These are phyloP conservation scores for Corythoichthys haematopterus DNA, from an alignment of 2,113 vertebrate genomes.

Conservation along the genomic window DNA sequence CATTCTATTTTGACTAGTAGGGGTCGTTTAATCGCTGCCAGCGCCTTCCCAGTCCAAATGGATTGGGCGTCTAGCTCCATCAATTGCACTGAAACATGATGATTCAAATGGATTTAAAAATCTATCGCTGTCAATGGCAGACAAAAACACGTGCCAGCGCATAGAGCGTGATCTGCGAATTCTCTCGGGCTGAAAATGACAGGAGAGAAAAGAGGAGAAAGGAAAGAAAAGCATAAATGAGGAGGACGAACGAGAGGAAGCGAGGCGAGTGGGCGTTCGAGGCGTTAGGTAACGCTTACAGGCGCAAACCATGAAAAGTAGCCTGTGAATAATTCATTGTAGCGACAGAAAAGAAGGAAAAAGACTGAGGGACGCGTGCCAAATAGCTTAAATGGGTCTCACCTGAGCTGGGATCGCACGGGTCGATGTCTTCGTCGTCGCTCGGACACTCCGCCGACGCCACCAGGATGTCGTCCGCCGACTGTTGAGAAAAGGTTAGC, in stretches of 20 bases:
- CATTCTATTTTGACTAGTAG: too few species aligned
- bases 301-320: conserved; percentile 27
- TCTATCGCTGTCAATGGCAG: too few species aligned
- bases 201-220: conserved; percentile 13
- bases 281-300: conserved; percentile 29
- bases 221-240: conserved; percentile 36
- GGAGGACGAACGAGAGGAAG: conserved; percentile 8
- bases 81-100: too few species aligned
- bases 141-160: too few species aligned
- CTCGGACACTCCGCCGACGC: conserved; percentile 94
- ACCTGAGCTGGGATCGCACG: conserved; percentile 97
- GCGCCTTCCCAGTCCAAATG: too few species aligned
- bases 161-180: too few species aligned
- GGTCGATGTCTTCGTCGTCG: conserved; percentile 93
- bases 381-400: conserved; percentile 55
- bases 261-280: conserved; percentile 7
- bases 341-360: conserved; percentile 6
- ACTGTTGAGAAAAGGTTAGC: conserved; percentile 64
- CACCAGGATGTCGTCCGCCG: conserved; percentile 88
- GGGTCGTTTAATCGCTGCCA: too few species aligned
- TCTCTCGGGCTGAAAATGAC: neutral
- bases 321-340: conserved; percentile 53
- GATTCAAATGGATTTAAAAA: too few species aligned
- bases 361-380: neutral
- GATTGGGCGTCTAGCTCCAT: too few species aligned